Conservation (phyloP, 2,113 vertebrate species). For the Pluvialis apricaria region DNA sequence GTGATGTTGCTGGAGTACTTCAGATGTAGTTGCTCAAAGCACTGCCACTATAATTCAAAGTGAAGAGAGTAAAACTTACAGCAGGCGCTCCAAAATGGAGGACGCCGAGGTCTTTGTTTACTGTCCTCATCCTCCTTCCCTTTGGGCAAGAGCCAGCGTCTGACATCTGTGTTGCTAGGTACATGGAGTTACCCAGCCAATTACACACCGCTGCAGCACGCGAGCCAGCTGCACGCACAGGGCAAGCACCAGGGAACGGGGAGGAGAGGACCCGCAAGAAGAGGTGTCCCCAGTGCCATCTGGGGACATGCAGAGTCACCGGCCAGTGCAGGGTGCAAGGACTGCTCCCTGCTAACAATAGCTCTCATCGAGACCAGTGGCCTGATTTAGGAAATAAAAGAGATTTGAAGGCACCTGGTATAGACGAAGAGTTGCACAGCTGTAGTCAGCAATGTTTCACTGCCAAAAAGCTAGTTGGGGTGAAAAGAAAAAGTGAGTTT, state of each 20-base stretch:
- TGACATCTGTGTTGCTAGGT: slow-evolving; percentile 63
- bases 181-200: not conserved
- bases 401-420: not conserved
- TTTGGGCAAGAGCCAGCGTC: slow-evolving; percentile 48
- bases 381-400: not conserved
- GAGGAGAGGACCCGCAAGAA: not conserved
- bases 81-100: slow-evolving; percentile 67
- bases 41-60: slow-evolving; percentile 72
- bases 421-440: not conserved
- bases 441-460: rapidly evolving
- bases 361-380: not conserved
- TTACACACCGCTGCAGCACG: not conserved
- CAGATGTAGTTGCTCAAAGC: slow-evolving; percentile 72
- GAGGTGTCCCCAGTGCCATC: not conserved
- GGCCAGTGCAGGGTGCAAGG: not conserved
- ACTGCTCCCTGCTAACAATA: not conserved
- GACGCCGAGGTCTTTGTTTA: slow-evolving; percentile 63
- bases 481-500: not conserved
- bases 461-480: not conserved
- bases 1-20: slow-evolving; percentile 57
- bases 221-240: not conserved
- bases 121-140: slow-evolving; percentile 65
- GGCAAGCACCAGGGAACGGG: not conserved
- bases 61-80: slow-evolving; percentile 66
- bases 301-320: not conserved